Conservation (phyloP, 2,113 vertebrate genomes). For the Ptychochromis oligacanthus region DNA sequence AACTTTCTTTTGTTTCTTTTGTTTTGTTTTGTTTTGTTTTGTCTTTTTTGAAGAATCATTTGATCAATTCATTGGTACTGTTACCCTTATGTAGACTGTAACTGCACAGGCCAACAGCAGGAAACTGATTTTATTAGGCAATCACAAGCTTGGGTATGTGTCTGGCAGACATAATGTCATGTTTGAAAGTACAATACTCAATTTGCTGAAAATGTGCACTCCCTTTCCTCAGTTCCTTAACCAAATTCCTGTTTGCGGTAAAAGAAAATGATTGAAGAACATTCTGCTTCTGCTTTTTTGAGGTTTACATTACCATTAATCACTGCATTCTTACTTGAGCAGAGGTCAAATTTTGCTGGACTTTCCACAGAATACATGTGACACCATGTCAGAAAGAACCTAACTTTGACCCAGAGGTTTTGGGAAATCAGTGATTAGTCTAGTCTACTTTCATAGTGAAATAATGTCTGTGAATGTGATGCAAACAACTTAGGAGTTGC, state of each 20-base stretch:
- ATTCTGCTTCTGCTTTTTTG: background rate
- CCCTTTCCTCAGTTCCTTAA: background rate
- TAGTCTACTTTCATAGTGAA: background rate
- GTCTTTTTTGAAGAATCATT: accelerated
- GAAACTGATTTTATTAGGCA: background rate
- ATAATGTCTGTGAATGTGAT: background rate
- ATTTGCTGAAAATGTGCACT: background rate
- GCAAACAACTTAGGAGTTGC: background rate
- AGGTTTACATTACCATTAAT: background rate
- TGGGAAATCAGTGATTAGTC: background rate
- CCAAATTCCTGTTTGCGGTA: background rate
- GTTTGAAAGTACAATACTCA: background rate
- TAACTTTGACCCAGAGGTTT: background rate
- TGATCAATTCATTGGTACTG: accelerated
- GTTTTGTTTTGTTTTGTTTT: too few species aligned
- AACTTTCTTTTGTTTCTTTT: too few species aligned
- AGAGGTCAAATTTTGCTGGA: background rate
- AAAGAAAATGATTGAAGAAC: background rate
- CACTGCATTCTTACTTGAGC: background rate
- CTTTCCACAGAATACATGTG: background rate
- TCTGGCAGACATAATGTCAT: background rate
- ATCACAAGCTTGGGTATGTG: background rate
- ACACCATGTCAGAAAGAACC: background rate
- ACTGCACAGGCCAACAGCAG: background rate
- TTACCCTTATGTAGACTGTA: background rate